Evolutionary conservation across 2,113 vertebrate genomes (phyloP), one percentile per base, ranked within the genome.

Genomic region (Sitta europaea): DNA sequence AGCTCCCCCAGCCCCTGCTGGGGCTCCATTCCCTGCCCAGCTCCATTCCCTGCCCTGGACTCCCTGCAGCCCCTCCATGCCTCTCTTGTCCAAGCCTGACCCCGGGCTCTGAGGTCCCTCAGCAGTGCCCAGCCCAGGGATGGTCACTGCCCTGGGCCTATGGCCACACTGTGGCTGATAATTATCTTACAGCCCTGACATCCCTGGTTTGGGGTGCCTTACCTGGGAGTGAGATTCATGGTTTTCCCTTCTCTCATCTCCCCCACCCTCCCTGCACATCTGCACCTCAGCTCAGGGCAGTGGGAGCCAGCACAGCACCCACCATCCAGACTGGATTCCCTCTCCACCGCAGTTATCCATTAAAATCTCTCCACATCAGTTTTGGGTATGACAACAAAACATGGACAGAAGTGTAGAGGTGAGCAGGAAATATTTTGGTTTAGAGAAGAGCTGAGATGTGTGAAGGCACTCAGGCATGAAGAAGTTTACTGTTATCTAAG

Each of bases 11-110:
- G 35, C 28, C 11, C 1, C 42, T 67, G 10, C n/a, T 55, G n/a
- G 8, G 6, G 5, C 42, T 51, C 61, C 61, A 86, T 24, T 0
- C 27, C 22, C 15, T 61, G 5, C 38, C 63, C 35, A 79, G 57
- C 57, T 63, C 42, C 0, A 0, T 63, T 42, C 42, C 75, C 22
- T 36, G 7, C 43, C 27, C 58, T 72, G 43, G 18, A 20, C 35
- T 15, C 0, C 0, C 27, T 72, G 31, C 67, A 73, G 51, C 33
- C 43, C 10, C 33, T 28, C 38, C 1, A 0, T 0, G 13, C 38
- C 23, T 5, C 1, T 13, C 31, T 36, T 36, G 27, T n/a, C 68
- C 53, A 53, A 17, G 29, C 12, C 19, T 59, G 47, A 22, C n/a
- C 38, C 28, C 54, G 53, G n/a, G 24, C 14, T 21, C 6, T 45